Base-by-base conservation (phyloP, 2,113 vertebrate species). In the Tragelaphus buxtoni region DNA sequence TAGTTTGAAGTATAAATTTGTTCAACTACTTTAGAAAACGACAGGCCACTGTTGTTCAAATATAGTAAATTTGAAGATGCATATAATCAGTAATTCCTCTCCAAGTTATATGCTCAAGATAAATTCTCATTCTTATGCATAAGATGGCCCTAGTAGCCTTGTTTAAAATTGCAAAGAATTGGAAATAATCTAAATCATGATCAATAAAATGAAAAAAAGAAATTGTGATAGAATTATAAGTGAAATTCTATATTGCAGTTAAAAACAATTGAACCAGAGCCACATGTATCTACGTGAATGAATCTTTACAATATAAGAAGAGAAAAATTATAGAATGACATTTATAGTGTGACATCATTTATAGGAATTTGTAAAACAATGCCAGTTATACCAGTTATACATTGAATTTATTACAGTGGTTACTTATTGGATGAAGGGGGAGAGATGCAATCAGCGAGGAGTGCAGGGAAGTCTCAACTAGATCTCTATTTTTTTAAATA, bases 201-300 rank as follows among this genome's bases (percentile, higher is more conserved):
- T 81, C 35, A 94, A 35, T 28, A 49, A 91, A 88, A 65, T 95
- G 12, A 18, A 61, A 55, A 55, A 58, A n/a, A 60, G 86, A 61
- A 88, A 65, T 81, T 69, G 53, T 18, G 58, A 32, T 65, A 0
- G 22, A 65, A 45, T 90, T 28, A 58, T 32, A 74, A 72, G 16
- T 53, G 47, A 42, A 95, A 83, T 74, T 87, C 20, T n/a, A 91
- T 1, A 94, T 14, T 77, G 13, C 24, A 95, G 26, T 80, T 74
- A 80, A 79, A 87, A 85, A 95, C 28, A 51, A 95, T 79, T 87
- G 53, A 92, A 58, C 14, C 45, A 93, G 79, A 96, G 32, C 28
- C 45, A 17, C 42, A 7, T 69, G 9, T 80, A 53, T 35, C 45
- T 82, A n/a, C 0, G 30, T n/a, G 39, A 90, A 47, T 79, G 7